phyloP scores from a whole-genome alignment of 2,888 invertebrate species.

The Norana najaformis region DNA sequence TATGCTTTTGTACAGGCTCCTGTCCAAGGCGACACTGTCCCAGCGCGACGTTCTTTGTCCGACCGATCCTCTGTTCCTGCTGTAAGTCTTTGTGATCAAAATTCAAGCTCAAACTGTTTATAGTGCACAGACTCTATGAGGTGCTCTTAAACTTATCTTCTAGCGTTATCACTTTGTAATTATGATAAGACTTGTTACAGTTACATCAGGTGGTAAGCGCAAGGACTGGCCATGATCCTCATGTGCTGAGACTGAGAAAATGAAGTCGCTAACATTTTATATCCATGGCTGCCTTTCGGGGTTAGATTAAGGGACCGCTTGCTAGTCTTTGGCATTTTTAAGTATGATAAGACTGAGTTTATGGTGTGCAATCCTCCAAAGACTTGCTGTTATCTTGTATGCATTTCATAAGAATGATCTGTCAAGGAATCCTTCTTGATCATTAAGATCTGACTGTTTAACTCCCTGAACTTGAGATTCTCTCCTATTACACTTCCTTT shows the following conservation, averaged over 20 bases:
- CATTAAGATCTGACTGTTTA: too few relatives aligned
- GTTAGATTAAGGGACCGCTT: too few relatives aligned
- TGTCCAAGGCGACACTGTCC: not conserved
- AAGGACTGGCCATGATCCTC: too few relatives aligned
- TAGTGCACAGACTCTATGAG: not conserved
- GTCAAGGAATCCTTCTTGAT: not conserved
- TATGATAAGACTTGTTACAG: too few relatives aligned
- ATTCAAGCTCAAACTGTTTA: not conserved
- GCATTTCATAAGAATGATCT: not conserved
- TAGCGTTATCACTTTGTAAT: not conserved
- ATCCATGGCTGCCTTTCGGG: too few relatives aligned
- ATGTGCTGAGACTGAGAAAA: too few relatives aligned
- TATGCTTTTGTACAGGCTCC: not conserved
- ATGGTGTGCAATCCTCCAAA: too few relatives aligned
- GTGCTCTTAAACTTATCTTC: not conserved
- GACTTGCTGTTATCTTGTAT: not conserved
- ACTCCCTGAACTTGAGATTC: not conserved
- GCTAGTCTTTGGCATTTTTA: too few relatives aligned
- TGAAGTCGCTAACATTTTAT: too few relatives aligned
- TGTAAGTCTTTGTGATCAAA: slow-evolving; percentile 27
- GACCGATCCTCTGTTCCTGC: slow-evolving; percentile 26
- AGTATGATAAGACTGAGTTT: not conserved
- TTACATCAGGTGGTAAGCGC: too few relatives aligned
- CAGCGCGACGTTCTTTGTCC: slow-evolving; percentile 14
- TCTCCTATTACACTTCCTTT: not conserved